Evolutionary conservation across 1,140 invertebrate species (phyloP).

Genomic region (Lanistes nyassanus): DNA sequence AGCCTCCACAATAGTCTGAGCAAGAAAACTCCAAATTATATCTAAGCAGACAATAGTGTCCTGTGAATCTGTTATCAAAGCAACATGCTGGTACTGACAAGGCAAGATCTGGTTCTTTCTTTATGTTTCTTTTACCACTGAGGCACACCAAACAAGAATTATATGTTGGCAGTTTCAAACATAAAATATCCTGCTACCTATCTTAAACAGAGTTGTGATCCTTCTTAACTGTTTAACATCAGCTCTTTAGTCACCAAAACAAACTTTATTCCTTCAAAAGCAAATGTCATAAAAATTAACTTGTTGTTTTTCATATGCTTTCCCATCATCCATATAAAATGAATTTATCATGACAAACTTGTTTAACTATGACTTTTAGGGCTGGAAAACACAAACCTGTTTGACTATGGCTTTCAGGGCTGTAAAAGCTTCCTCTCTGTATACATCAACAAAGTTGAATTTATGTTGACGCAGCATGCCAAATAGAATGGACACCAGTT

Average conservation of each 20-base stretch:
- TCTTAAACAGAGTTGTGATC: too few species aligned
- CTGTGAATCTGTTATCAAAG: too few species aligned
- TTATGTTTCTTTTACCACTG: too few species aligned
- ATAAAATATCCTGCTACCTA: too few species aligned
- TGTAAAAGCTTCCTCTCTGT: constrained; percentile 88
- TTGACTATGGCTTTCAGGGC: constrained; percentile 89
- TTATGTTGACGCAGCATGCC: constrained; percentile 87
- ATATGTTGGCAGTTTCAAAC: too few species aligned
- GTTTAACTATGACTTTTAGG: constrained; percentile 88
- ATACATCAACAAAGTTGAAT: constrained; percentile 88
- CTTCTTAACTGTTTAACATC: too few species aligned
- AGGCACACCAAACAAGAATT: too few species aligned
- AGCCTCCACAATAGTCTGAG: constrained; percentile 68
- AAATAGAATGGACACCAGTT: constrained; percentile 87
- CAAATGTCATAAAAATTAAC: not conserved
- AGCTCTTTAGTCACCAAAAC: too few species aligned
- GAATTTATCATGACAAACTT: constrained; percentile 67
- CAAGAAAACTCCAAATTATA: constrained; percentile 28
- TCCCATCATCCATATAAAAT: not conserved
- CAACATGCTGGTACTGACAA: too few species aligned
- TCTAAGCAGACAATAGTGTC: too few species aligned
- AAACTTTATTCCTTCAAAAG: too few species aligned
- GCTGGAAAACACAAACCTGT: constrained; percentile 81
- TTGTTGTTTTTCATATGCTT: not conserved
- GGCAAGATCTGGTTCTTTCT: too few species aligned